Base-by-base conservation (phyloP, 2,888 invertebrate genomes). In the Drosophila falleni region DNA sequence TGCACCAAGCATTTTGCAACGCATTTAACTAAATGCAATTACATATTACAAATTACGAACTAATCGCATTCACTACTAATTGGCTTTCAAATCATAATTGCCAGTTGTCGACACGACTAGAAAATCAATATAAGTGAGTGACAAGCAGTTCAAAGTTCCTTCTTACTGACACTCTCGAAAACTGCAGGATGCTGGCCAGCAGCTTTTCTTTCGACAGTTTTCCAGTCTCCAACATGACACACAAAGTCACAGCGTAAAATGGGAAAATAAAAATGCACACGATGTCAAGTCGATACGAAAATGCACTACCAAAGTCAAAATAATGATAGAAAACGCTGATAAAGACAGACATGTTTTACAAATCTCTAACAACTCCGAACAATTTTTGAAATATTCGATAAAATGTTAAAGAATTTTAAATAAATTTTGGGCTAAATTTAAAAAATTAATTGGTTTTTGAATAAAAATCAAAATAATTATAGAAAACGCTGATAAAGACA, bases 151-250 rank as follows among this genome's bases (percentile, higher is more conserved):
- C 37, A 42, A 49, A 53, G 16, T 37, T 55, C 1, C 37, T 23
- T 46, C 4, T 6, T 26, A 23, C 26, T 26, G 11, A 41, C 10
- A 33, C 33, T n/a, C 15, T 13, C 54, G 39, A 41, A 23, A 10
- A 33, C 53, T 8, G 13, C 0, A 13, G 49, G 46, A 53, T 51
- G 39, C 71, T 60, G 64, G 33, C 55, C 53, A 56, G 15, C 60
- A 56, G 39, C 47, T 65, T 61, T 63, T 53, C 74, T 74, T 73
- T 54, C 55, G 46, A 56, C 74, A 74, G 41, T 74, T 73, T 71
- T 46, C 37, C 72, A 65, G 47, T 66, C 56, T 33, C 8, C 60
- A 42, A 65, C 59, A 69, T 51, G 65, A 62, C 59, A 63, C 31
- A 46, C 44, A 69, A 72, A 46, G 46, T 51, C 49, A 37, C 1